phyloP scores from a whole-genome alignment of 2,888 invertebrate species.

The Erebia palarica region DNA sequence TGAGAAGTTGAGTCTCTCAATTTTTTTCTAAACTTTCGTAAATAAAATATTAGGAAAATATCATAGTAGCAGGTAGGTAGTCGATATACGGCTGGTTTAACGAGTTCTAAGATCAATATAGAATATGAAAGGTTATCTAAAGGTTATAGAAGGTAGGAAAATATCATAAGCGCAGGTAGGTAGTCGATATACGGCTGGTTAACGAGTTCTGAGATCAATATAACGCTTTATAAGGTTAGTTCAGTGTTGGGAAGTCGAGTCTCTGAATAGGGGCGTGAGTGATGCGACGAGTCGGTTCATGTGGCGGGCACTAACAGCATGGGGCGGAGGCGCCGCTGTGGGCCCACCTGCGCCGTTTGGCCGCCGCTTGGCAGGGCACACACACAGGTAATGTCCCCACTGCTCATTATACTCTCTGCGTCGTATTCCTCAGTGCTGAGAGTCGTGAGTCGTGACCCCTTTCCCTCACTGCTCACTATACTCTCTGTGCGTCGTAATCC shows the following conservation, averaged over 20 bases:
- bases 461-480: too few species aligned
- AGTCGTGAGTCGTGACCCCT: too few species aligned
- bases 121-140: too few species aligned
- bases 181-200: slow-evolving; percentile 4
- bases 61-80: background rate
- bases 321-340: slow-evolving; percentile 79
- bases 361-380: slow-evolving; percentile 63
- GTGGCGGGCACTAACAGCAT: slow-evolving; percentile 84
- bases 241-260: background rate
- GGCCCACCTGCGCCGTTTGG: slow-evolving; percentile 71
- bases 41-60: too few species aligned
- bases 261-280: slow-evolving; percentile 17
- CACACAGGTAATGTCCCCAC: slow-evolving; percentile 52
- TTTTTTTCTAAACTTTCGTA: background rate
- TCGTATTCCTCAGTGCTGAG: too few species aligned
- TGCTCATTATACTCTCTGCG: background rate
- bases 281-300: slow-evolving; percentile 25
- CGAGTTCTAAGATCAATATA: background rate
- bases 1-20: background rate
- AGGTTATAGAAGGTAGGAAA: too few species aligned
- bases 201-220: background rate
- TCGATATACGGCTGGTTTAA: background rate
- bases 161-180: too few species aligned
- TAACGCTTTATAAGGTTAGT: background rate
- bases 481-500: too few species aligned